Conservation (phyloP, 1,140 invertebrate species). For the Drosophila ambigua region DNA sequence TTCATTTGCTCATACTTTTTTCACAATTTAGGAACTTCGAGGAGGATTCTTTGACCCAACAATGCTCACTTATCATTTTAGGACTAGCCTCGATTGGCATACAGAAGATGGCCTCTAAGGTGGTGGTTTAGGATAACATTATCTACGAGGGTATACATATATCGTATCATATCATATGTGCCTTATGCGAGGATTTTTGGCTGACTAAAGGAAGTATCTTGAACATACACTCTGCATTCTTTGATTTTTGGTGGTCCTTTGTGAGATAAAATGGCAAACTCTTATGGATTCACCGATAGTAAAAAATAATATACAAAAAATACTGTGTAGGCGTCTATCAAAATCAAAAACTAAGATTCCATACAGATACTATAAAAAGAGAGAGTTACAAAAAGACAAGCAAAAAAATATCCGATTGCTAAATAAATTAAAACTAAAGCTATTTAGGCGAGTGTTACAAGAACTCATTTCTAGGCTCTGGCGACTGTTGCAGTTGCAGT, state of each 20-base stretch:
- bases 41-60: slow-evolving; percentile 17
- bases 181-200: slow-evolving; percentile 55
- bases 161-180: neutral
- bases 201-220: slow-evolving; percentile 37
- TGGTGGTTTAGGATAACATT: slow-evolving; percentile 25
- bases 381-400: slow-evolving; percentile 16
- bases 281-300: slow-evolving; percentile 19
- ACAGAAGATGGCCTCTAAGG: slow-evolving; percentile 41
- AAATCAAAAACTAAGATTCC: slow-evolving; percentile 46
- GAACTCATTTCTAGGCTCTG: slow-evolving; percentile 23
- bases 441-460: slow-evolving; percentile 24
- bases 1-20: slow-evolving; percentile 18
- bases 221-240: slow-evolving; percentile 6
- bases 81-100: slow-evolving; percentile 57
- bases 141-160: slow-evolving; percentile 8
- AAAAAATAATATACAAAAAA: slow-evolving; percentile 66
- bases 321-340: slow-evolving; percentile 63
- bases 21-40: slow-evolving; percentile 44
- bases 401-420: slow-evolving; percentile 4
- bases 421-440: slow-evolving; percentile 50
- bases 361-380: slow-evolving; percentile 27
- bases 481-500: slow-evolving; percentile 33
- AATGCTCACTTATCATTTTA: slow-evolving; percentile 47
- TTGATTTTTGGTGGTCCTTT: slow-evolving; percentile 45
- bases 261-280: slow-evolving; percentile 56